Base-by-base conservation (phyloP, 2,888 invertebrate species). In the Lypha dubia region DNA sequence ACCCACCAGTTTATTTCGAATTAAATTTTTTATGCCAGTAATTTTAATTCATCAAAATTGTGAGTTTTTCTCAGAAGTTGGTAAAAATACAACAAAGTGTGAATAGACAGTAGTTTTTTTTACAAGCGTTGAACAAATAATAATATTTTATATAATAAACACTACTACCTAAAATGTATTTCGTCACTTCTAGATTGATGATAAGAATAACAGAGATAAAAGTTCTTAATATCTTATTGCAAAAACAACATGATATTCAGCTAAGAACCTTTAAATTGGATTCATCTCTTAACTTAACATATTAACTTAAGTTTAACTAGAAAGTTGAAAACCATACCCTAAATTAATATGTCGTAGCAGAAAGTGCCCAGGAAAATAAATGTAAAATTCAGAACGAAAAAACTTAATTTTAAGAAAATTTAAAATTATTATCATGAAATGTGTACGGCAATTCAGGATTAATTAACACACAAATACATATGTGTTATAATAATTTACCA, bases 281-380 rank as follows among this genome's bases (percentile, higher is more conserved):
- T 38, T 38, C 38, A 38, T 38, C 9, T 38, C 0, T n/a, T 53
- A 24, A 53, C 15, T 53, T 53, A 53, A 28, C 13, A 53, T 24
- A 24, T 53, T 24, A 24, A 15, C 22, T 3, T 53, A 53, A 53
- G 24, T 15, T 53, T 24, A 53, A 53, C 53, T 53, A 24, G 15
- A 11, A 24, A 53, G 6, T 53, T 7, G 15, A 2, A 22, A 15
- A 24, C 53, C 22, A 53, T 24, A 15, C 53, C 24, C 24, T 24
- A 20, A 53, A 6, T 22, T 15, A 24, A 53, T 32, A 58, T 17
- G n/a, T 58, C 56, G n/a, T 58, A 17, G 15, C 15, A 53, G 11
- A 53, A 28, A 58, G 56, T 58, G 56, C 56, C 53, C 53, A 53
- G 22, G 15, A 17, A 58, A 58, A 32, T 32, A 58, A 56, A 51